phyloP scores from a whole-genome alignment of 2,113 vertebrate genomes.

The Rissa tridactyla region DNA sequence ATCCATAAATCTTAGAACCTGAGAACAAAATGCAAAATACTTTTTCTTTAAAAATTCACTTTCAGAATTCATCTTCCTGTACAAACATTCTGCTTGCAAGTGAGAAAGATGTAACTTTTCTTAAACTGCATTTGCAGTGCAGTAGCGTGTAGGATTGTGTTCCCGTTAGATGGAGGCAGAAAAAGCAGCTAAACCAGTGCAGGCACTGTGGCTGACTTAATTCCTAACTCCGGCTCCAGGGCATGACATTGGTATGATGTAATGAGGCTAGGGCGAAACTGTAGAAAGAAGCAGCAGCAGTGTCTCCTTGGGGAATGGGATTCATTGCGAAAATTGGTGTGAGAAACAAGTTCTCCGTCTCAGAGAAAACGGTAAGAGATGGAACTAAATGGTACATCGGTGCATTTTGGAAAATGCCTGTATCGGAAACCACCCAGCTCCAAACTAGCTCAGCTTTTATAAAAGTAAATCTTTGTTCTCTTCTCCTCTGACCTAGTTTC shows the following conservation, averaged over 20 bases:
- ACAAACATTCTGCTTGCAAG: neutral
- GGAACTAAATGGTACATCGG: neutral
- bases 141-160: neutral
- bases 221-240: neutral
- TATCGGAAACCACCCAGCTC: neutral
- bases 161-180: neutral
- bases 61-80: neutral
- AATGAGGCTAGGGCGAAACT: neutral
- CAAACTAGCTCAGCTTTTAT: neutral
- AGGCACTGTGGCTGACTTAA: neutral
- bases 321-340: neutral
- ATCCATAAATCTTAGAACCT: neutral
- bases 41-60: neutral
- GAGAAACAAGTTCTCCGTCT: neutral
- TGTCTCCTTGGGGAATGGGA: neutral
- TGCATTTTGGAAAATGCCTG: neutral
- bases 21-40: neutral
- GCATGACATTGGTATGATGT: neutral
- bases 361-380: neutral
- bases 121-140: neutral
- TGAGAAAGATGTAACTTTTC: neutral
- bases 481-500: neutral
- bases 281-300: neutral
- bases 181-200: neutral
- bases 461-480: neutral